Evolutionary conservation across 2,113 vertebrate genomes (phyloP), one percentile per base, ranked within the genome.

Genomic region (Ranitomeya imitator): DNA sequence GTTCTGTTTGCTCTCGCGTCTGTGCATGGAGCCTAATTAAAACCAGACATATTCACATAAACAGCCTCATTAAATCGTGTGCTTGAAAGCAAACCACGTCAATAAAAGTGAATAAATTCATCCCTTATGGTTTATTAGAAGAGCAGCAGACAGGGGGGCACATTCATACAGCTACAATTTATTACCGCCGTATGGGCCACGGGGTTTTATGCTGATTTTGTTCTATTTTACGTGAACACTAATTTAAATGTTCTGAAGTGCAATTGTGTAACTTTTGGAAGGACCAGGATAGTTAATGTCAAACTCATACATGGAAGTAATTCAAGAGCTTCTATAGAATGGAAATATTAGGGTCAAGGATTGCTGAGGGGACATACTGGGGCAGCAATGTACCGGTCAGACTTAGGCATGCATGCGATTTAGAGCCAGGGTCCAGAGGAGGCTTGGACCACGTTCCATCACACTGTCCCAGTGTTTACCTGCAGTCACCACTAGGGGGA

Each of bases 31-130:
- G 86, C 67, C 79, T 74, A 88, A 88, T 88, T 88, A 88, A 80
- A 88, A 83, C 67, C 71, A 67, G 61, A 83, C 54, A 82, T 73
- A 88, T 83, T 88, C 86, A 59, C 79, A 88, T 88, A 82, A 88
- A 79, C 79, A 61, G 86, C 31, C 79, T 88, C 86, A 83, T 88
- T 88, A 88, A 81, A 74, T 73, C 37, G 78, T 74, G 86, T 60
- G 63, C 86, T 71, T 65, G 52, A 81, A 88, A 76, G 54, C 86
- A 26, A 82, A 83, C 79, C 79, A 54, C 86, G 76, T 82, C 86
- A 74, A 88, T 76, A 82, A 74, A 88, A 81, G 54, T 61, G 67
- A 54, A 76, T 88, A 88, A 88, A 88, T 88, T 67, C 52, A 76
- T 83, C 86, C 86, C 86, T 74, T 61, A 74, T 51, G 86, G 79